Conservation (phyloP, 2,113 vertebrate species). For the Erythrocercus mccallii region DNA sequence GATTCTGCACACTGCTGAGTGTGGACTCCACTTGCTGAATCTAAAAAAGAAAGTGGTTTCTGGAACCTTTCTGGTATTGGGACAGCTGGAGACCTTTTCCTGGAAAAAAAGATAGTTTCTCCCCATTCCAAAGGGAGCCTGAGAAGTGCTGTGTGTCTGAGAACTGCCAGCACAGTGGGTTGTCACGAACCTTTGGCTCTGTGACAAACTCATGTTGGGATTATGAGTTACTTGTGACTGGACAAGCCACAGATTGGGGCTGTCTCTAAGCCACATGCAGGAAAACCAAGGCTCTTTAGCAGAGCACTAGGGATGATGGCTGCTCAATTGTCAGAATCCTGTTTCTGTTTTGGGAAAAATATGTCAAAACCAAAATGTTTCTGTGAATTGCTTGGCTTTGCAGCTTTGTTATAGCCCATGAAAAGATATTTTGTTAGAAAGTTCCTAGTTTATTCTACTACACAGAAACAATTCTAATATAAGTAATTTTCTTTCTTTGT, state of each 20-base stretch:
- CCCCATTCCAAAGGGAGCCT: not conserved
- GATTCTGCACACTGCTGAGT: not conserved
- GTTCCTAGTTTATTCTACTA: not conserved
- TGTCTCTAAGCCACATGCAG: not conserved
- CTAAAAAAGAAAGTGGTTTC: not conserved
- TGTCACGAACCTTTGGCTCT: not conserved
- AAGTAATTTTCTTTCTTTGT: not conserved
- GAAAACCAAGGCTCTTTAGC: not conserved
- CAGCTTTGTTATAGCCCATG: not conserved
- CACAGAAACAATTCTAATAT: not conserved
- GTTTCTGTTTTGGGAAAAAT: conserved; percentile 29
- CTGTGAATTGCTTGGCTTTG: not conserved
- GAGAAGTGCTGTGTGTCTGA: not conserved
- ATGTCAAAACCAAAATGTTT: conserved; percentile 1
- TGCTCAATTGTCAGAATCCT: not conserved
- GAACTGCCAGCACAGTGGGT: not conserved
- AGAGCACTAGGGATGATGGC: not conserved
- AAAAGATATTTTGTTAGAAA: conserved; percentile 28
- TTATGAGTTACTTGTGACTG: not conserved
- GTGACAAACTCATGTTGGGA: not conserved
- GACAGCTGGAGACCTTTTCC: not conserved
- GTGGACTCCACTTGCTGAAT: not conserved
- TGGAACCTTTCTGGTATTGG: not conserved
- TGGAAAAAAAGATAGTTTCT: not conserved
- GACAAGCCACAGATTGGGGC: not conserved